phyloP scores from a whole-genome alignment of 2,888 invertebrate genomes.

The Sisyra nigra region DNA sequence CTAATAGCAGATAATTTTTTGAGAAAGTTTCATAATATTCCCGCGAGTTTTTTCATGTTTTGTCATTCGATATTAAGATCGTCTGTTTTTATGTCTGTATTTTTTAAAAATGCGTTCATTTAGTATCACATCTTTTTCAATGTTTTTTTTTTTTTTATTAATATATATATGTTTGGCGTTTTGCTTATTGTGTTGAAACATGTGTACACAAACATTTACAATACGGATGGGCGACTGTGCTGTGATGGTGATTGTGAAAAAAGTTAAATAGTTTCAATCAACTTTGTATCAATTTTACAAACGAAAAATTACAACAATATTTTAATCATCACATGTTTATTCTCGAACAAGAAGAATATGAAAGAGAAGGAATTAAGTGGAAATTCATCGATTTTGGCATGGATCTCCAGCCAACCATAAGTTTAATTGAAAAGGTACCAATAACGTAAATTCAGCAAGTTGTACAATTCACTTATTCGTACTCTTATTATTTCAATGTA shows the following conservation, averaged over 20 bases:
- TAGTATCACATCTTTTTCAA: no score
- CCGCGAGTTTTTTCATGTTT: neutral
- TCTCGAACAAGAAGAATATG: constrained; percentile 90
- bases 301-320: constrained; percentile 89
- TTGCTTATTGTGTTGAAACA: constrained; percentile 1
- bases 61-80: neutral
- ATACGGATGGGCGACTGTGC: constrained; percentile 6
- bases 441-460: neutral
- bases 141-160: no score
- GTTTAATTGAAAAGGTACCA: constrained; percentile 78
- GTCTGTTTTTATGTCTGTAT: neutral
- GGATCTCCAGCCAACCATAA: constrained; percentile 83
- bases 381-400: constrained; percentile 90
- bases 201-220: neutral
- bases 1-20: neutral
- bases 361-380: constrained; percentile 81
- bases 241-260: constrained; percentile 10
- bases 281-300: constrained; percentile 92
- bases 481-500: neutral
- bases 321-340: constrained; percentile 96
- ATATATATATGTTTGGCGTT: neutral
- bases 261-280: constrained; percentile 92
- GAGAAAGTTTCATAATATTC: neutral
- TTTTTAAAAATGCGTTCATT: neutral
- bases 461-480: neutral